phyloP scores from a whole-genome alignment of 2,888 invertebrate species.

The Heliconius ethilla region DNA sequence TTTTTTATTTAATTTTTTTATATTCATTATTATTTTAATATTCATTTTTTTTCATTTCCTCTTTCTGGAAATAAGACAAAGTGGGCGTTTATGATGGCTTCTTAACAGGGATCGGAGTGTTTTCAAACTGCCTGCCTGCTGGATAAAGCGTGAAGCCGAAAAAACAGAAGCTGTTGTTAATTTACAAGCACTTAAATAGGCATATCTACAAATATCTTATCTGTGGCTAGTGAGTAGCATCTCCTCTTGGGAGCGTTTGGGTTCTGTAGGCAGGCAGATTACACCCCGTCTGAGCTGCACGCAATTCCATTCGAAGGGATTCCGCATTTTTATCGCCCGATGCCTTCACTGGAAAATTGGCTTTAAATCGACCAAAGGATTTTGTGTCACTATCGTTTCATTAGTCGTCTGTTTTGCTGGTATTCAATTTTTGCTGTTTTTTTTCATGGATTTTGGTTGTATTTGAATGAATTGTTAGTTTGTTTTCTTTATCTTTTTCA shows the following conservation, averaged over 20 bases:
- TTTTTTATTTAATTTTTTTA: no score
- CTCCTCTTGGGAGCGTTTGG: slow-evolving; percentile 75
- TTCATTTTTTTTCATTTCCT: neutral
- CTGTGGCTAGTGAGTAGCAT: slow-evolving; percentile 64
- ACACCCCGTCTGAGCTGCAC: slow-evolving; percentile 79
- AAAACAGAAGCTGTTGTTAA: neutral
- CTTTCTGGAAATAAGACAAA: neutral
- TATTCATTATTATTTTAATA: no score
- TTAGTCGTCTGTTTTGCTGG: slow-evolving; percentile 34
- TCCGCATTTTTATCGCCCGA: slow-evolving; percentile 75
- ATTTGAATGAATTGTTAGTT: neutral
- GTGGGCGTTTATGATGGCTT: neutral
- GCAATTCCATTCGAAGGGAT: slow-evolving; percentile 78
- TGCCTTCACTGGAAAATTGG: slow-evolving; percentile 67
- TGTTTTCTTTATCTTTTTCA: neutral
- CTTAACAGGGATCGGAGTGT: no score
- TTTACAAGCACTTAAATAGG: neutral
- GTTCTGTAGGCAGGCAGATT: slow-evolving; percentile 77
- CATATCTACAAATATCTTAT: slow-evolving; percentile 46
- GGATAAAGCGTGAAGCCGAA: neutral
- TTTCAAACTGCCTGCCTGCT: no score
- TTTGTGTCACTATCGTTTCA: slow-evolving; percentile 46
- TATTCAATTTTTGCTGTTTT: neutral
- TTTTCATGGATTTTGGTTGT: neutral
- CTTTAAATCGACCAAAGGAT: slow-evolving; percentile 53